phyloP scores from a whole-genome alignment of 2,113 vertebrate genomes.

The Tiliqua scincoides region DNA sequence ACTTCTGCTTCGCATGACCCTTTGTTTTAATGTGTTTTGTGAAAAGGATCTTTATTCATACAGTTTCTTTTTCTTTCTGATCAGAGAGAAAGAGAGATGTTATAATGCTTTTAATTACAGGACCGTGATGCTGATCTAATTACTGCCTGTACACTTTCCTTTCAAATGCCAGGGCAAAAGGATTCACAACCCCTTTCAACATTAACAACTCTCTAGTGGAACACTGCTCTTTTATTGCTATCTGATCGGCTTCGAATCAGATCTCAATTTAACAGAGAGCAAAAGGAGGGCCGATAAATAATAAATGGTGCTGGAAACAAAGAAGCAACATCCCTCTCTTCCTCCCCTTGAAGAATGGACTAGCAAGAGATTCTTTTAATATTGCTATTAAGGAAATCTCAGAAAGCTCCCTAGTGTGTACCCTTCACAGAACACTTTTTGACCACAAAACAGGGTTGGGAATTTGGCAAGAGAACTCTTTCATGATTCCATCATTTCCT shows the following conservation, averaged over 20 bases:
- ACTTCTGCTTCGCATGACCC: not conserved
- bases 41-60: not conserved
- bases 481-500: not conserved
- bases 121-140: not conserved
- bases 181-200: slow-evolving; percentile 9
- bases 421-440: not conserved
- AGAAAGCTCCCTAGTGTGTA: not conserved
- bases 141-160: slow-evolving; percentile 13
- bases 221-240: slow-evolving; percentile 1
- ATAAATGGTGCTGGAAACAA: not conserved
- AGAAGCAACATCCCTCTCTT: slow-evolving; percentile 3
- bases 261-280: not conserved
- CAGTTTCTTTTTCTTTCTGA: not conserved
- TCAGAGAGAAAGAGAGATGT: not conserved
- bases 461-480: not conserved
- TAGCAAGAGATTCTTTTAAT: not conserved
- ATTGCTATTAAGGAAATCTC: not conserved
- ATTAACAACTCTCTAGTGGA: slow-evolving; percentile 12
- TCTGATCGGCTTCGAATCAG: slow-evolving; percentile 8
- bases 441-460: not conserved
- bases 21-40: not conserved
- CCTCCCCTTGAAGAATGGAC: slow-evolving; percentile 4
- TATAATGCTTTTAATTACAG: not conserved
- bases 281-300: slow-evolving; percentile 34
- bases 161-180: slow-evolving; percentile 20